Conservation (phyloP, 2,113 vertebrate genomes). For the Jaculus jaculus region DNA sequence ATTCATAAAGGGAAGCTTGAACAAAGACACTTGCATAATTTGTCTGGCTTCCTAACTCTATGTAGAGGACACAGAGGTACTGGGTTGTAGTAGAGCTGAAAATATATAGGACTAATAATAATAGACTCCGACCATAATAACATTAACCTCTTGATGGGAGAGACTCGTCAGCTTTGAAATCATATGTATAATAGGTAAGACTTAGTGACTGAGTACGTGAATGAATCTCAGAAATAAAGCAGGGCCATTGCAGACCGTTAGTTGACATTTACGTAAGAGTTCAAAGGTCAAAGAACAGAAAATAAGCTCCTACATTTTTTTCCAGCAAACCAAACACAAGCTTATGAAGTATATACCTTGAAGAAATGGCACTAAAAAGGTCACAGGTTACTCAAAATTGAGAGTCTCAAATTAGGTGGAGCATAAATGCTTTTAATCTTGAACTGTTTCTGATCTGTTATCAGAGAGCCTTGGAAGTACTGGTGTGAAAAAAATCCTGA, state of each 20-base stretch:
- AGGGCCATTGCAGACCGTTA: background rate
- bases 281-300: background rate
- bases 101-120: background rate
- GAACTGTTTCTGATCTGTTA: background rate
- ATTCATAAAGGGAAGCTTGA: background rate
- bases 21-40: background rate
- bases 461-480: background rate
- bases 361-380: background rate
- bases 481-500: background rate
- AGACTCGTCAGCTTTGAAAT: slow-evolving; percentile 11
- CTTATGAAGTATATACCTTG: background rate
- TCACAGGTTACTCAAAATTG: background rate
- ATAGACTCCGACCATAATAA: background rate
- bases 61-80: no score
- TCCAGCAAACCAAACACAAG: background rate
- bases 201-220: slow-evolving; percentile 23
- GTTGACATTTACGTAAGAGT: background rate
- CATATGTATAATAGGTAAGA: background rate
- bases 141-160: background rate
- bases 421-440: background rate
- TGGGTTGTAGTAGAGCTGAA: background rate
- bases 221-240: background rate
- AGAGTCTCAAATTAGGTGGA: background rate
- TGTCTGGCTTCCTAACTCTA: background rate
- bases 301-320: background rate